Evolutionary conservation across 2,113 vertebrate genomes (phyloP).

Genomic region (Mugil cephalus): DNA sequence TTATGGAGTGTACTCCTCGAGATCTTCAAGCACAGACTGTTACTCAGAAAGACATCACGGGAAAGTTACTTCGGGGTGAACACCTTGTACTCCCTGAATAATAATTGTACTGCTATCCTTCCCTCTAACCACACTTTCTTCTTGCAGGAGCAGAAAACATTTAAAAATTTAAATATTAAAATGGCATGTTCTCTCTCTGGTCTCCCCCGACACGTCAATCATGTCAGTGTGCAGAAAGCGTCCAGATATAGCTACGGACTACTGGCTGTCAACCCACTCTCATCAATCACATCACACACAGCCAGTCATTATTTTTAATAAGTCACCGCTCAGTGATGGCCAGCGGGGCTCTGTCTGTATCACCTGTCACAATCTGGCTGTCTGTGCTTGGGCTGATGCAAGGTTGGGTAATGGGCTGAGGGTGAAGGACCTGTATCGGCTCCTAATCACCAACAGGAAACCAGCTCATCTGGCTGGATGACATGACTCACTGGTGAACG

Average conservation of each 20-base stretch:
- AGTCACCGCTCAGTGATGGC: constrained; percentile 50
- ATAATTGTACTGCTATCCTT: constrained; percentile 27
- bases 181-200: constrained; percentile 36
- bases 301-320: constrained; percentile 74
- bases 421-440: constrained; percentile 44
- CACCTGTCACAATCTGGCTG: constrained; percentile 58
- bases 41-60: constrained; percentile 28
- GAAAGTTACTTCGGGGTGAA: constrained; percentile 33
- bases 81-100: constrained; percentile 38
- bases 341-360: constrained; percentile 37
- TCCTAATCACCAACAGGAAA: constrained; percentile 56
- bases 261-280: constrained; percentile 53
- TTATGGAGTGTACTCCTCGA: constrained; percentile 5
- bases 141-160: constrained; percentile 23
- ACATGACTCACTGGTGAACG: constrained; percentile 10
- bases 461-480: constrained; percentile 39
- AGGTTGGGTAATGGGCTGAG: constrained; percentile 58
- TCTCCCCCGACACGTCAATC: constrained; percentile 49
- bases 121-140: constrained; percentile 7
- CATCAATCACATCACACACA: constrained; percentile 72
- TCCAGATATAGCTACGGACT: constrained; percentile 61
- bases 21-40: constrained; percentile 9
- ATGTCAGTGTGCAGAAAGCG: constrained; percentile 43
- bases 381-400: constrained; percentile 46
- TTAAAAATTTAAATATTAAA: constrained; percentile 60